A percentile compares a stretch with the other conserved stretches of the same genome.
Conservation (phyloP, 2,797 vertebrate species). For the Poecilia wingei region DNA sequence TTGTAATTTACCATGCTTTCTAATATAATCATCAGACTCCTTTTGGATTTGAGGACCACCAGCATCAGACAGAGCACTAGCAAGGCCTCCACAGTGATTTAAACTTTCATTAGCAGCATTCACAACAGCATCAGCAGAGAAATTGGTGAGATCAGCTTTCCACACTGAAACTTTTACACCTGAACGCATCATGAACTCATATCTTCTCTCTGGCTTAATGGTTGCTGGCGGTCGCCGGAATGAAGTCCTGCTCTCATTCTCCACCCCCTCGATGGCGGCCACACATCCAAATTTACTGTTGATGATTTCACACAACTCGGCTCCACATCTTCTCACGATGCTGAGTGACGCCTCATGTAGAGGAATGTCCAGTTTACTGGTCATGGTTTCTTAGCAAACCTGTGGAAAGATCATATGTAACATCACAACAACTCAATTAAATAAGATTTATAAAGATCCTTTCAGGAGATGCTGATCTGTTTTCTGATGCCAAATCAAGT, state of each 20-base stretch:
- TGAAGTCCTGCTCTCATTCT: rapidly evolving
- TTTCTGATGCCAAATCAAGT: background rate
- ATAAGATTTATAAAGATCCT: background rate
- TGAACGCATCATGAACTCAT: slow-evolving; percentile 35
- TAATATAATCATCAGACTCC: slow-evolving; percentile 50
- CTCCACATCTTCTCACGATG: slow-evolving; percentile 62
- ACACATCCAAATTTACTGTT: slow-evolving; percentile 80
- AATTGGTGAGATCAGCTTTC: slow-evolving; percentile 86
- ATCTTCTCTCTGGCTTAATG: slow-evolving; percentile 49
- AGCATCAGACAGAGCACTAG: slow-evolving; percentile 73
- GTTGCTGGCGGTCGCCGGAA: background rate
- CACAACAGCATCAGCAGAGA: slow-evolving; percentile 83
- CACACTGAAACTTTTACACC: slow-evolving; percentile 82
- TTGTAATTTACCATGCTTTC: rapidly evolving
- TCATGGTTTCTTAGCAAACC: slow-evolving; percentile 43
- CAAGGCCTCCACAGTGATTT: slow-evolving; percentile 81
- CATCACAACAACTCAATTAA: background rate
- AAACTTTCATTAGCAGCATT: slow-evolving; percentile 87
- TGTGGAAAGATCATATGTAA: background rate
- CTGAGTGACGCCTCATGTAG: slow-evolving; percentile 49
- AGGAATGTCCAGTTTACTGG: slow-evolving; percentile 30
- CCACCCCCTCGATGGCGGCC: slow-evolving; percentile 46
- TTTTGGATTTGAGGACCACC: slow-evolving; percentile 82
- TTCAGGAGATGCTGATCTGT: background rate
- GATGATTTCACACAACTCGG: slow-evolving; percentile 65